Evolutionary conservation across 2,113 vertebrate genomes (phyloP), one percentile per base, ranked within the genome.

Genomic region (Nettapus auritus): DNA sequence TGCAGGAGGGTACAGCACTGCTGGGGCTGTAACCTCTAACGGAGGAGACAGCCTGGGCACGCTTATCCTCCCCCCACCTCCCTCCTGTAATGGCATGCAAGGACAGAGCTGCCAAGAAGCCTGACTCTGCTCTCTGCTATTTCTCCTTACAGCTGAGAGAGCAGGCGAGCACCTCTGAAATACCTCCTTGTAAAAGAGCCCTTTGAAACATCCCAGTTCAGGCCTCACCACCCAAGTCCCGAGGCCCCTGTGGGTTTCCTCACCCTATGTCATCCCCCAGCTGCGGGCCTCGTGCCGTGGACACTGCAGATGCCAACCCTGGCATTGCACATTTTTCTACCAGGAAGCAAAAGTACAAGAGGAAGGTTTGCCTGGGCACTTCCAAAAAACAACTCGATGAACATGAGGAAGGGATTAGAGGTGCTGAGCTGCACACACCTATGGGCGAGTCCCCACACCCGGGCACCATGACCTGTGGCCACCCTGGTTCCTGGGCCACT

Each of bases 311-410:
- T 9, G 31, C 36, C 88, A 52, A 40, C 26, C 66, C 12, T 2
- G 8, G 34, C 55, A 25, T n/a, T 7, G 10, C 28, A 21, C 0
- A 0, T n/a, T 46, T 56, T 33, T 25, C n/a, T 57, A 33, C 8
- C 13, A 38, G 56, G 84, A 75, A 76, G 33, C 36, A 68, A 8
- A 33, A 57, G 18, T 3, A 16, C 13, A 55, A 42, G n/a, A 22
- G 74, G 8, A 70, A 48, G 18, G 29, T 70, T 70, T 69, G 7
- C 25, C 29, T 11, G 2, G 4, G 29, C 48, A 40, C 34, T 33
- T 44, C 55, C 22, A 26, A 40, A 34, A 62, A 40, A 21, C 31
- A n/a, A 18, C 8, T 6, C 2, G 5, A 8, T 20, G 31, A 82
- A 42, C 29, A 34, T 0, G 1, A 59, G 56, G 48, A 38, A 69